phyloP scores from a whole-genome alignment of 2,113 vertebrate genomes.

The Atrichornis clamosus region DNA sequence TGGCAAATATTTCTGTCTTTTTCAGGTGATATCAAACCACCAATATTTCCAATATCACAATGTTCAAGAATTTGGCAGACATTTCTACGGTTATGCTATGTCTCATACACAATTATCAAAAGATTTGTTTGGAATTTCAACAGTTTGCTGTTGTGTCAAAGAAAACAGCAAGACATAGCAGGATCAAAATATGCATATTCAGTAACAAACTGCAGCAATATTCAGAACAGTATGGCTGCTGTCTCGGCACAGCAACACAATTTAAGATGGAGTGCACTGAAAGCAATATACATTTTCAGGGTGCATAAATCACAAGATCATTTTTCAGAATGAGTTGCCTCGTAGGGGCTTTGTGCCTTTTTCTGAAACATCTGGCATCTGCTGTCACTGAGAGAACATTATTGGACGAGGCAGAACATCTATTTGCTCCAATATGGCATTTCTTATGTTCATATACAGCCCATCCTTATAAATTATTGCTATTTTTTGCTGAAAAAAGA shows the following conservation, averaged over 20 bases:
- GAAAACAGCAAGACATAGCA: neutral
- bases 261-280: neutral
- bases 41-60: neutral
- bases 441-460: neutral
- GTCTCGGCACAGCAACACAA: neutral
- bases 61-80: neutral
- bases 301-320: neutral
- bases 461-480: neutral
- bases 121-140: neutral
- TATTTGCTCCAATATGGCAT: neutral
- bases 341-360: neutral
- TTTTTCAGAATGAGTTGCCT: constrained; percentile 20
- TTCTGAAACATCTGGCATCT: constrained; percentile 11
- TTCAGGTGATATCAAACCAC: neutral
- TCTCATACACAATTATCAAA: neutral
- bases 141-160: neutral
- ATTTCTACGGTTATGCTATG: neutral
- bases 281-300: neutral
- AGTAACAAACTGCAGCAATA: neutral
- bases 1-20: neutral
- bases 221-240: neutral
- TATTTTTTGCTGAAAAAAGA: neutral
- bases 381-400: neutral
- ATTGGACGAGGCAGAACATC: neutral
- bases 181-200: neutral